Evolutionary conservation across 2,797 vertebrate genomes (phyloP), one percentile per base, ranked within the genome.

Genomic region (Gadopsis bispinosus): DNA sequence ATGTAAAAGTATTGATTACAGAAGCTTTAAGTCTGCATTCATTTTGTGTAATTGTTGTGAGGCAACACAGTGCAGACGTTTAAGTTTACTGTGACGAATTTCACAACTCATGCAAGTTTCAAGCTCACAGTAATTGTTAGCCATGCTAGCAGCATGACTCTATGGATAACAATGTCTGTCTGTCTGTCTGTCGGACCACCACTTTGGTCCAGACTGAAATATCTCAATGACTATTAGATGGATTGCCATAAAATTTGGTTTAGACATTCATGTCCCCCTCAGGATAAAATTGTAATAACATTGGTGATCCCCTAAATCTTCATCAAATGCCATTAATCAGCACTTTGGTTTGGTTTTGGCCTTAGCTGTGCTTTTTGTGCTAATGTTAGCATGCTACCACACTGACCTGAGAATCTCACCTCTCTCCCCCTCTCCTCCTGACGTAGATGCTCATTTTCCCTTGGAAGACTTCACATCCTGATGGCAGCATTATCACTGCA

Each of bases 381-480:
- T 6, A 59, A 60, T 29, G 29, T 50, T 66, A 43, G 47, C 43
- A 58, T 41, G 54, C 37, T 26, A 20, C 11, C 20, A 20, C 26
- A 43, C 35, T 14, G 9, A 50, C n/a, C 35, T 22, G 31, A 56
- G 4, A 56, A 20, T 65, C 29, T 59, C 76, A 63, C 61, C 61
- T 60, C 72, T 61, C 71, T 73, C 56, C 7, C 47, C 22, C 53
- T 56, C 66, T 65, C 77, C 47, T 65, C 69, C 62, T 72, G 62
- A 79, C 20, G 43, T 63, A n/a, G 61, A 69, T 64, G 79, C 71
- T 90, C 83, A 83, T 51, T 87, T 74, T 88, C 55, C 80, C 85
- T 83, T 91, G 82, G 90, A 87, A 91, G 87, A 85, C 81, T 86
- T 87, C 67, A 56, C 62, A 75, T 88, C 79, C 78, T 75, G 68